Evolutionary conservation across 2,888 invertebrate genomes (phyloP).

Genomic region (Nycteola revayana): DNA sequence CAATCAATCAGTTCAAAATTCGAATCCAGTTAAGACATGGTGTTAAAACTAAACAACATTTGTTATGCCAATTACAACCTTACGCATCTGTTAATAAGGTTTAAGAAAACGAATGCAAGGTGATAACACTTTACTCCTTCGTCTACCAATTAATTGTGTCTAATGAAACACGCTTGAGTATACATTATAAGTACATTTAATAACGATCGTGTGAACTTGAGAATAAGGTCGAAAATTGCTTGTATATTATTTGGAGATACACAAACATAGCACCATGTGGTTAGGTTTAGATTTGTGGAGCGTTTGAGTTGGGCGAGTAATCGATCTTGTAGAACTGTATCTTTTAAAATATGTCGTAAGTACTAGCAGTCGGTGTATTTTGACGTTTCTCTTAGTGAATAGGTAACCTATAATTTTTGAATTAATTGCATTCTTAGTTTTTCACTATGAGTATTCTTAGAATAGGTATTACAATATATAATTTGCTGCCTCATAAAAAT

Average conservation of each 20-base stretch:
- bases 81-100: conserved; percentile 22
- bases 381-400: too few species aligned
- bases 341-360: too few species aligned
- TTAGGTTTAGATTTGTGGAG: conserved; percentile 18
- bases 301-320: conserved; percentile 23
- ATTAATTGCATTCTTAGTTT: too few species aligned
- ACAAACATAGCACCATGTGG: conserved; percentile 20
- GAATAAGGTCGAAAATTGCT: conserved; percentile 11
- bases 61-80: conserved; percentile 13
- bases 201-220: conserved; percentile 8
- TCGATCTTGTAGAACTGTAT: too few species aligned
- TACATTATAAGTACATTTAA: conserved; percentile 21
- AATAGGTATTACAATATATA: too few species aligned
- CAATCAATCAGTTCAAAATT: conserved; percentile 30
- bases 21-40: conserved; percentile 9
- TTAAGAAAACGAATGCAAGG: conserved; percentile 18
- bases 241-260: conserved; percentile 6
- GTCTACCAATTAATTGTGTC: conserved; percentile 60
- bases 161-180: conserved; percentile 57
- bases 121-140: conserved; percentile 30
- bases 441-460: too few species aligned
- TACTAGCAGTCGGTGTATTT: too few species aligned
- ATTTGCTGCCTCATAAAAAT: too few species aligned
- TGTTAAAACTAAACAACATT: conserved; percentile 7
- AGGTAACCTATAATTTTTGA: too few species aligned